Percentiles rank a stretch among this genome's conserved stretches.
These are phyloP conservation scores for Bombyx huttoni DNA, from an alignment of 2,888 invertebrate genomes.

Conservation along the genomic window DNA sequence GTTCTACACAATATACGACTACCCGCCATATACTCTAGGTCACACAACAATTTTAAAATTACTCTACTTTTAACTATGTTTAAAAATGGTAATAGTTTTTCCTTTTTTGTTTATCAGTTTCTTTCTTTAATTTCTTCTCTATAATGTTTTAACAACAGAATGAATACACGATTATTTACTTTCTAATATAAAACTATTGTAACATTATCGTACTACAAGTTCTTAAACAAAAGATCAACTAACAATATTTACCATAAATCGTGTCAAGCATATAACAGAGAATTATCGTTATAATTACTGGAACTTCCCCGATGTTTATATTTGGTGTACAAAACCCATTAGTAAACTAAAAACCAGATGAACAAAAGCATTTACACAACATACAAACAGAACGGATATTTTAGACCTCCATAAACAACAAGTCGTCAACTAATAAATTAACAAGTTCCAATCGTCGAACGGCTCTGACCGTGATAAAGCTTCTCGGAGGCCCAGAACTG, in stretches of 20 bases:
- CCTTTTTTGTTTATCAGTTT: too few species aligned
- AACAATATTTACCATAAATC: background rate
- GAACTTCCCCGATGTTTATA: too few species aligned
- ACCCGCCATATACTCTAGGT: too few species aligned
- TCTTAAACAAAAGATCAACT: background rate
- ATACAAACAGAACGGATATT: conserved; percentile 9
- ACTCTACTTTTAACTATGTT: too few species aligned
- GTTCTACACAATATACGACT: too few species aligned
- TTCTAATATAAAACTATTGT: background rate
- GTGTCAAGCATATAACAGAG: background rate
- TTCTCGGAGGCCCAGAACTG: conserved; percentile 6
- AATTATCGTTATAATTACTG: background rate
- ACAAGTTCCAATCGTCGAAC: conserved; percentile 6
- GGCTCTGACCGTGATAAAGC: conserved; percentile 7
- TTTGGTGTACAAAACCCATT: too few species aligned
- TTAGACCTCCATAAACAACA: conserved; percentile 8
- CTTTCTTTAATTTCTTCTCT: background rate
- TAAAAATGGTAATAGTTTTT: too few species aligned
- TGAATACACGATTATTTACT: background rate
- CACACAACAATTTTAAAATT: too few species aligned
- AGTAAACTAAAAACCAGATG: background rate
- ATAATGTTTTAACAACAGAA: background rate
- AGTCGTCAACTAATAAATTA: conserved; percentile 6
- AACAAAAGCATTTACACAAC: too few species aligned
- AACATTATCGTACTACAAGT: background rate